A percentile compares a stretch with the other conserved stretches of the same genome.
These are phyloP conservation scores for Lingula anatina DNA, from an alignment of 2,888 invertebrate genomes.

Conservation along the genomic window DNA sequence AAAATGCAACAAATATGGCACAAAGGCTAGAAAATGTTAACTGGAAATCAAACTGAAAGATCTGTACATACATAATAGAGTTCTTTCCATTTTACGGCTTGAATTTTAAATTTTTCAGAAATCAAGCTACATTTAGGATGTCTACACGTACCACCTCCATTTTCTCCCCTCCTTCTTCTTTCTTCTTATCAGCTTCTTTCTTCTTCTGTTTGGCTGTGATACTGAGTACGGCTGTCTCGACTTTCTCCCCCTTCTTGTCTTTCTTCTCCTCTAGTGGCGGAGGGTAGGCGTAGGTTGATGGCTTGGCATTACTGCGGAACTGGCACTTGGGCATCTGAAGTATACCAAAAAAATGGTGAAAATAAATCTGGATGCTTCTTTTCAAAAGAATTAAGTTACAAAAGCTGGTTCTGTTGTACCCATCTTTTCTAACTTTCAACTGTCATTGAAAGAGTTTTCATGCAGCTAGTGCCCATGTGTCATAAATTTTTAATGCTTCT, in stretches of 20 bases:
- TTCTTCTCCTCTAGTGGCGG: conserved; percentile 97
- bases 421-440: neutral
- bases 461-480: neutral
- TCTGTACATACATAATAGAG: too few relatives aligned
- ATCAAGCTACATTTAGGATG: too few relatives aligned
- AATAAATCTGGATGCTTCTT: neutral
- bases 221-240: conserved; percentile 94
- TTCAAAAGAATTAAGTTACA: neutral
- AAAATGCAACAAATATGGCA: too few relatives aligned
- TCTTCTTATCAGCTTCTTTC: conserved; percentile 74
- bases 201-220: conserved; percentile 76
- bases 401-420: neutral
- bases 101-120: too few relatives aligned
- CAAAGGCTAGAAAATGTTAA: too few relatives aligned
- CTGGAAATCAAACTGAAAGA: too few relatives aligned
- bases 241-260: conserved; percentile 94
- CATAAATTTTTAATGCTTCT: neutral
- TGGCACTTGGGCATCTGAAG: conserved; percentile 69
- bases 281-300: conserved; percentile 93
- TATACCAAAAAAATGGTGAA: conserved; percentile 3
- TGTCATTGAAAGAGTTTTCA: neutral
- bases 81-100: too few relatives aligned
- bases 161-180: conserved; percentile 62
- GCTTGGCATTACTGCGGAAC: conserved; percentile 85
- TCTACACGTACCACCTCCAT: conserved; percentile 79